A percentile compares a stretch with the other conserved stretches of the same genome.
Conservation (phyloP, 1,140 invertebrate genomes). For the Cephus cinctus region DNA sequence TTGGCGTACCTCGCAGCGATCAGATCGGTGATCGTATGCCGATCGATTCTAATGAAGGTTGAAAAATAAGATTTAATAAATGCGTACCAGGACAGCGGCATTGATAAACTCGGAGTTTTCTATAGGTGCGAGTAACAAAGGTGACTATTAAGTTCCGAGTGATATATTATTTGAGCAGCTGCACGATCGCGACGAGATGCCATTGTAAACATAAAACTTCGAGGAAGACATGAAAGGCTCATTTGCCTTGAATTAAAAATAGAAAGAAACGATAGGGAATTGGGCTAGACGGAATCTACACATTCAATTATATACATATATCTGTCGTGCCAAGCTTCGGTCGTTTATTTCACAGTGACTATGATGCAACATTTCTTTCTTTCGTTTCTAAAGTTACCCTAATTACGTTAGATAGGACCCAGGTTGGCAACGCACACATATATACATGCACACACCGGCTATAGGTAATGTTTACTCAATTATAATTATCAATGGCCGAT, state of each 20-base stretch:
- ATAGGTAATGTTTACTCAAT: constrained; percentile 43
- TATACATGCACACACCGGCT: constrained; percentile 51
- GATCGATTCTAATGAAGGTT: too few relatives aligned
- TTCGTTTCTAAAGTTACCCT: background rate
- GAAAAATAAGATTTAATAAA: too few relatives aligned
- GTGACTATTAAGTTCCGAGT: too few relatives aligned
- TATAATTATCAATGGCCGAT: constrained; percentile 45
- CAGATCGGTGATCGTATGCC: constrained; percentile 38
- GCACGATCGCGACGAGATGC: too few relatives aligned
- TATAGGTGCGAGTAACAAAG: too few relatives aligned
- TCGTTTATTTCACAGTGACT: constrained; percentile 33
- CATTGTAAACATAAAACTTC: too few relatives aligned
- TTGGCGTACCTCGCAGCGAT: constrained; percentile 21
- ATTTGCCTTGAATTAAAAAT: too few relatives aligned
- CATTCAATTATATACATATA: constrained; percentile 56
- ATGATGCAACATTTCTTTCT: constrained; percentile 2
- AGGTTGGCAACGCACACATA: constrained; percentile 51
- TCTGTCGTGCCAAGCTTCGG: constrained; percentile 51
- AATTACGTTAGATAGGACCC: constrained; percentile 15
- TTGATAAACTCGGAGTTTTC: too few relatives aligned
- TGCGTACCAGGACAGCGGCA: too few relatives aligned
- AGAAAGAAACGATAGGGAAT: constrained; percentile 31
- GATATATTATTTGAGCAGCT: too few relatives aligned
- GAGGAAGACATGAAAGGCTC: too few relatives aligned
- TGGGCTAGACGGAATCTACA: constrained; percentile 56